Percentiles rank a stretch among this genome's conserved stretches.
Conservation (phyloP, 2,888 invertebrate genomes). For the Drosophila sordidapex region DNA sequence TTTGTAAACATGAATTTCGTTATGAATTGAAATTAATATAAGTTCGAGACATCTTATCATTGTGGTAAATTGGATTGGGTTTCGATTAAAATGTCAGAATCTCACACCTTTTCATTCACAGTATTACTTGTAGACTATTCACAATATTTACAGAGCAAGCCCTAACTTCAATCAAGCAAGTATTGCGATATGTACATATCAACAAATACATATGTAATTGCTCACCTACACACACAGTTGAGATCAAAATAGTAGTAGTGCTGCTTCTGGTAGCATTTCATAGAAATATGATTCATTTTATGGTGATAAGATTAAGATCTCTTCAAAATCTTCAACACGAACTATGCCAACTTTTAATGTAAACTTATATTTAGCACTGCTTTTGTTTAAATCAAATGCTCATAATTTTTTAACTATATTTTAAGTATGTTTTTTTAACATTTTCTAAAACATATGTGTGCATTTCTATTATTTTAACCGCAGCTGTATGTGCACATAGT, state of each 20-base stretch:
- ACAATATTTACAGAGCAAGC: neutral
- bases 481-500: neutral
- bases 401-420: neutral
- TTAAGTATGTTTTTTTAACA: neutral
- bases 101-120: constrained; percentile 26
- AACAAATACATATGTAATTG: neutral
- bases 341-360: neutral
- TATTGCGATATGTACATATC: neutral
- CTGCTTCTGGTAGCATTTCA: neutral
- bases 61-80: too few relatives aligned
- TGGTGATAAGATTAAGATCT: too few relatives aligned
- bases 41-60: neutral
- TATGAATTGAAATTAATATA: neutral
- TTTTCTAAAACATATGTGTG: neutral
- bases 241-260: neutral
- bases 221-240: neutral
- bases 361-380: neutral
- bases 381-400: neutral
- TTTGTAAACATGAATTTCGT: too few relatives aligned
- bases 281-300: neutral
- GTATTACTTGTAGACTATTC: neutral
- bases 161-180: neutral
- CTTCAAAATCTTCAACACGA: neutral
- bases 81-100: constrained; percentile 2
- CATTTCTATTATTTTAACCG: neutral